Percentiles rank a stretch among this genome's conserved stretches.
Evolutionary conservation across 2,113 vertebrate genomes (phyloP).

Genomic region (Chloroceryle aenea): DNA sequence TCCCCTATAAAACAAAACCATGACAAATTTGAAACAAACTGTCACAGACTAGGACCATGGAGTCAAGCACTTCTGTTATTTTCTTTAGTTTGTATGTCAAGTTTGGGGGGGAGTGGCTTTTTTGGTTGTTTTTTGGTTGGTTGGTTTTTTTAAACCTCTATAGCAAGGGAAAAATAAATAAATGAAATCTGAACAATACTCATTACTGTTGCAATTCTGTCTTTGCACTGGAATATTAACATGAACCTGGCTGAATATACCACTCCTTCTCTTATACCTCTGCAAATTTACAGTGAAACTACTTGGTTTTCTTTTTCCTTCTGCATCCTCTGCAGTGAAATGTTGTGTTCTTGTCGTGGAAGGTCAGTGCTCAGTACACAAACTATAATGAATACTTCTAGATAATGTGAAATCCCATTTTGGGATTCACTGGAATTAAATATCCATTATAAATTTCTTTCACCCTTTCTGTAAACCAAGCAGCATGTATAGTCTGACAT

Average conservation of each 20-base stretch:
- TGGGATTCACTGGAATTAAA: neutral
- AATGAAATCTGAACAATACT: neutral
- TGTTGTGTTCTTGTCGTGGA: neutral
- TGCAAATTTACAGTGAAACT: neutral
- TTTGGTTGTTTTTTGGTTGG: too few species aligned
- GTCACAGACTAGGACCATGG: neutral
- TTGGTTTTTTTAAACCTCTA: neutral
- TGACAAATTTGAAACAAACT: neutral
- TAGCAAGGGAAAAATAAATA: neutral
- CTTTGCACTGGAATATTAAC: neutral
- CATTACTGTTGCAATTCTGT: neutral
- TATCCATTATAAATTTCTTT: neutral
- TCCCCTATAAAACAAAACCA: constrained; percentile 78
- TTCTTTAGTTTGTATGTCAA: neutral
- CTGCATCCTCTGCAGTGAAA: neutral
- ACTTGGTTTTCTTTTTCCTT: neutral
- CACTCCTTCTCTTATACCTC: neutral
- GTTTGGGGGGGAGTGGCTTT: neutral
- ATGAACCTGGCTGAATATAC: neutral
- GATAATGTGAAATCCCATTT: neutral
- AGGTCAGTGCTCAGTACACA: neutral
- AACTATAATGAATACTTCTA: neutral
- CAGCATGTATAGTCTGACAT: accelerated
- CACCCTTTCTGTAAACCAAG: neutral
- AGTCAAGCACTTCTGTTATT: neutral